Evolutionary conservation across 2,888 invertebrate genomes (phyloP), one percentile per base, ranked within the genome.

Genomic region (Hartigia nigra): DNA sequence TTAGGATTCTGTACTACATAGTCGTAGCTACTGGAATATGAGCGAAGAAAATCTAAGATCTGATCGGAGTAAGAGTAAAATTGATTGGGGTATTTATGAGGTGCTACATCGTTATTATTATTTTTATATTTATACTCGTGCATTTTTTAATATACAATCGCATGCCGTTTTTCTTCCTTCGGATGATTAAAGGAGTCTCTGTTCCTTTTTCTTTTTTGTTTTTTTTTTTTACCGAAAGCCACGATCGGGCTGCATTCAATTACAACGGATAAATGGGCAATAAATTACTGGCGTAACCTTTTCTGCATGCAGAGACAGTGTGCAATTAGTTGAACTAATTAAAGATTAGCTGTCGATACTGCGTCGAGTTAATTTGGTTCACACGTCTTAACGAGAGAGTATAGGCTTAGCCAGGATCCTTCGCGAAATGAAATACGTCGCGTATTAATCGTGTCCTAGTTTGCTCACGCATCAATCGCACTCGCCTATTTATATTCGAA

Each of bases 271-370:
- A 76, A 35, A 77, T 35, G 81, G 55, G 83, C 86, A 87, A 88
- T 89, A 90, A 89, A 90, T 89, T 88, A 90, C 81, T 85, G 85
- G 84, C 84, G 85, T 86, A 87, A 88, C 88, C 88, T 88, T 88
- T 89, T 88, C 85, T 85, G 86, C 84, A 87, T 84, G 86, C 84
- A 80, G 83, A 86, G 84, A 81, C 85, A 83, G 76, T 78, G 86
- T 78, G 86, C 88, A 89, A 89, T 90, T 89, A 88, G 88, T 85
- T 86, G 84, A 80, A 82, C 88, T 90, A 90, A 90, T 90, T 89
- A 90, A 88, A 86, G 86, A 90, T 88, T 87, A 86, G 84, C 86
- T 84, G 84, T 84, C 84, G 87, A 86, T 88, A 89, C 87, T 89
- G 87, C 87, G 87, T 88, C 84, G 87, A 86, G 86, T 88, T 87